Percentiles rank a stretch among this genome's conserved stretches.
These are phyloP conservation scores for Zaprionus inermis DNA, from an alignment of 1,140 invertebrate genomes.

Conservation along the genomic window DNA sequence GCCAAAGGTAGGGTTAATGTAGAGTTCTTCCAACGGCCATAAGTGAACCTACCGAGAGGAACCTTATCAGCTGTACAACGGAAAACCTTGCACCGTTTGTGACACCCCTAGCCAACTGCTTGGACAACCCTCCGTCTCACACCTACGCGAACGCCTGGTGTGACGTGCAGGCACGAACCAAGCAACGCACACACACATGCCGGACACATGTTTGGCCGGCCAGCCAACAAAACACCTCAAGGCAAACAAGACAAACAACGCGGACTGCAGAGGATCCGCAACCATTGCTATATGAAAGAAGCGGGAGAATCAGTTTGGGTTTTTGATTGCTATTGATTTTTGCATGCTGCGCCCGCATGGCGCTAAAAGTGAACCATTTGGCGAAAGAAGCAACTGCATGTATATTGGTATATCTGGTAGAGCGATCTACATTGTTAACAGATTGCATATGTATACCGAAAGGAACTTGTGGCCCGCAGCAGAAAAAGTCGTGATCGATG, in stretches of 20 bases:
- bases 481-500: conserved; percentile 75
- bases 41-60: not conserved
- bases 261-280: too few relatives aligned
- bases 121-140: conserved; percentile 7
- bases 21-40: not conserved
- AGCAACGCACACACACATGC: conserved; percentile 45
- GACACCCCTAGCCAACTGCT: not conserved
- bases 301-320: conserved; percentile 5
- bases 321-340: conserved; percentile 27
- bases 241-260: conserved; percentile 41
- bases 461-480: not conserved
- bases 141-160: conserved; percentile 26
- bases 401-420: too few relatives aligned
- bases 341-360: conserved; percentile 73
- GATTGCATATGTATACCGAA: conserved; percentile 7
- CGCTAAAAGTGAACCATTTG: conserved; percentile 61
- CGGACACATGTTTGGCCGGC: conserved; percentile 56
- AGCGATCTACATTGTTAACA: not conserved
- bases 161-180: conserved; percentile 7
- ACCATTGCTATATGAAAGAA: not conserved
- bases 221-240: conserved; percentile 63
- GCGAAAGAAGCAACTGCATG: not conserved
- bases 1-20: not conserved
- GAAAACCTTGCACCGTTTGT: not conserved
- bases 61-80: not conserved